Base-by-base conservation (phyloP, 2,797 vertebrate genomes). In the Anas flavirostris region DNA sequence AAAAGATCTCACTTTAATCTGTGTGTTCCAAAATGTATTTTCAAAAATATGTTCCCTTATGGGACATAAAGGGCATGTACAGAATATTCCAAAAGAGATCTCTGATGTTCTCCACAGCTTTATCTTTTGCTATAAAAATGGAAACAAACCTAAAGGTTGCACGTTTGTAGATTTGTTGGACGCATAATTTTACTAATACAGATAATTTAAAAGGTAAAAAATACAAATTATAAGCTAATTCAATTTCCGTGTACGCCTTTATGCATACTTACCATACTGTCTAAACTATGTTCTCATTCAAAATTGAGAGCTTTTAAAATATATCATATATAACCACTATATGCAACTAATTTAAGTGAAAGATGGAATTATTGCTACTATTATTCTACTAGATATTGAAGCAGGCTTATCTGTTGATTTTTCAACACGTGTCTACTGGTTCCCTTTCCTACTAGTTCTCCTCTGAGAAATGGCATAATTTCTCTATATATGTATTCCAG, bases 261-360 rank as follows among this genome's bases (percentile, higher is more conserved):
- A 62, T 75, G 15, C 50, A 21, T 63, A 60, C 15, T 67, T 83
- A 39, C 4, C 21, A 58, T 16, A 78, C 5, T 81, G 73, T 72
- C 46, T 14, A 63, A 88, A 70, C 10, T 41, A 21, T 63, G 23
- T 62, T 66, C 19, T 44, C 2, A 37, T 28, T 44, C 12, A 86
- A 85, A 82, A 59, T 12, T 28, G 11, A 74, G 68, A 73, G 22
- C 11, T 91, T 87, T 76, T 29, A 56, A 73, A 91, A 69, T 3
- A 43, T 31, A 25, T 46, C n/a, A 56, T 86, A 48, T 75, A 26
- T 75, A 81, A 86, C 59, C 31, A 35, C 50, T 21, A 70, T 56
- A 82, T 74, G 81, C 88, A 93, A 93, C 31, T 87, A 10, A 82
- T 91, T 85, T 86, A 26, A 56, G 14, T 70, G 56, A 28, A 74